phyloP scores from a whole-genome alignment of 2,797 vertebrate species.

The Pseudochirops corinnae region DNA sequence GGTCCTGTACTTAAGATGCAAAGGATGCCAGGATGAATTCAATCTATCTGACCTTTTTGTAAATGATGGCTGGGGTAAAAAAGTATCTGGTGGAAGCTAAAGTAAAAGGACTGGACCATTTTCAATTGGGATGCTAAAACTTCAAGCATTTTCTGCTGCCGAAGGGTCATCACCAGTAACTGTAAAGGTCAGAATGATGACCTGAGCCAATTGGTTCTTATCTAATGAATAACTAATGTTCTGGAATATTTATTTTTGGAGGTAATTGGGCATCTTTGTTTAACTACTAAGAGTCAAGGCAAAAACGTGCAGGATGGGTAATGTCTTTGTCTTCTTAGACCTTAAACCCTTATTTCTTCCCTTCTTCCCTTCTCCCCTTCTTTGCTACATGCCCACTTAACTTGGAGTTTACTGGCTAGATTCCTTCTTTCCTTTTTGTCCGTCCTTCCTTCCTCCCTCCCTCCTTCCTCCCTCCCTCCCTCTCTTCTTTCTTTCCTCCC shows the following conservation, averaged over 20 bases:
- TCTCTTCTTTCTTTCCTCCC: too few relatives aligned
- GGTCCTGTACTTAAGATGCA: background rate
- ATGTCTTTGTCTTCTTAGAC: background rate
- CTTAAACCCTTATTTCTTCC: background rate
- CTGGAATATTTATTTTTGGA: background rate
- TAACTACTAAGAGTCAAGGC: background rate
- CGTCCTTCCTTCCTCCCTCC: too few relatives aligned
- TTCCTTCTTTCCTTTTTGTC: too few relatives aligned
- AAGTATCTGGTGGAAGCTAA: too few relatives aligned
- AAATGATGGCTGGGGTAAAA: background rate
- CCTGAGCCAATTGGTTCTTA: background rate
- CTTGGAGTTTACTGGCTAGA: too few relatives aligned
- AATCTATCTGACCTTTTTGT: background rate
- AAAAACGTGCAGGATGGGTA: background rate
- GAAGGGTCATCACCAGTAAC: background rate
- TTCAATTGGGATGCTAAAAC: background rate
- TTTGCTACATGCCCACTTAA: too few relatives aligned
- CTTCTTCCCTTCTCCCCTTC: background rate
- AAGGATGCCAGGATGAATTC: background rate
- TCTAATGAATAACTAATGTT: background rate
- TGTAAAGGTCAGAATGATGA: background rate
- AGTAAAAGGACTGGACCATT: too few relatives aligned
- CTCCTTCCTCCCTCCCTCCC: too few relatives aligned
- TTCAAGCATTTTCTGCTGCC: background rate
- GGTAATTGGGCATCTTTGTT: background rate